phyloP scores from a whole-genome alignment of 2,888 invertebrate genomes.

The Epiblema foenella region DNA sequence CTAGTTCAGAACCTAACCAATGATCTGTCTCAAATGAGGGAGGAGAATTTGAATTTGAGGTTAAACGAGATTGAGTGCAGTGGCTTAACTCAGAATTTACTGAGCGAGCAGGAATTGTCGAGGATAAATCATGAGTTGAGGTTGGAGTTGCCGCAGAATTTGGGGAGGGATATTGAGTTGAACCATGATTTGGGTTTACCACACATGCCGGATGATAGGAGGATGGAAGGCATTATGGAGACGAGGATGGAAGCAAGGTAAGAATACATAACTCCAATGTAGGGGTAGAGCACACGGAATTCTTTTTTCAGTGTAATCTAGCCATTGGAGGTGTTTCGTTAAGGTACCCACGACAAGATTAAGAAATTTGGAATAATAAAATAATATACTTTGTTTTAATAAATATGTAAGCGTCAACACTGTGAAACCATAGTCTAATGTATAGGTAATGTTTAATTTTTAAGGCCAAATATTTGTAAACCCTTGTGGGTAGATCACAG shows the following conservation, averaged over 20 bases:
- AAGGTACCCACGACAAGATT: too few species aligned
- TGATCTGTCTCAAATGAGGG: conserved; percentile 47
- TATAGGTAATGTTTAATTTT: too few species aligned
- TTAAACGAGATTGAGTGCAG: conserved; percentile 63
- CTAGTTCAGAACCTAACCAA: conserved; percentile 60
- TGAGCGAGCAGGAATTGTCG: conserved; percentile 64
- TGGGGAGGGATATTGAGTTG: conserved; percentile 54
- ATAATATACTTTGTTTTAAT: too few species aligned
- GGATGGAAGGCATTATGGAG: conserved; percentile 47
- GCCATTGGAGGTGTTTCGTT: too few species aligned
- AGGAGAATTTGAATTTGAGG: conserved; percentile 49
- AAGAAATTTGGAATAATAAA: too few species aligned
- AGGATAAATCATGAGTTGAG: conserved; percentile 45
- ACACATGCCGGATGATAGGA: conserved; percentile 31
- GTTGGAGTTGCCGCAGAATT: conserved; percentile 48
- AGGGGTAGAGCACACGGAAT: too few species aligned
- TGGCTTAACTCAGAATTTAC: conserved; percentile 56
- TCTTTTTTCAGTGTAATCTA: too few species aligned
- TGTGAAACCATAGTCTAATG: too few species aligned
- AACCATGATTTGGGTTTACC: conserved; percentile 43
- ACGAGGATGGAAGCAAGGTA: conserved; percentile 53
- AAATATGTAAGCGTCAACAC: too few species aligned
- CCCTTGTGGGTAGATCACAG: too few species aligned
- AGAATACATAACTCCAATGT: conserved; percentile 20
- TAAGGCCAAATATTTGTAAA: too few species aligned